These are phyloP conservation scores for Stegostoma tigrinum DNA, from an alignment of 2,113 vertebrate species.

Conservation along the genomic window DNA sequence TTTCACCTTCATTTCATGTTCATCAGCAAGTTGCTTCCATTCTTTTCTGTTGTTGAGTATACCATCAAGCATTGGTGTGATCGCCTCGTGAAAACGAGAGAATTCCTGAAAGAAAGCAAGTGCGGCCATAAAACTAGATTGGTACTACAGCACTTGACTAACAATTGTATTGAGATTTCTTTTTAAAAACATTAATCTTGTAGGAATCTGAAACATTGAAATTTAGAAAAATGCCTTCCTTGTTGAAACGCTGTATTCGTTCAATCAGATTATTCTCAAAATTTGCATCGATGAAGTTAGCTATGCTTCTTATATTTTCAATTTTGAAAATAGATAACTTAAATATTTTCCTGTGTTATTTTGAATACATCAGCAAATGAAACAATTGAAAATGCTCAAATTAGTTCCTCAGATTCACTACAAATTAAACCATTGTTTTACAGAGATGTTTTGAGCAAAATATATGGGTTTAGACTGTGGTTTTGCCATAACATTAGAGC, in stretches of 20 bases:
- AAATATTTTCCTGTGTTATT: background rate
- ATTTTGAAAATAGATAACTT: background rate
- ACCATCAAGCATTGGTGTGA: constrained; percentile 84
- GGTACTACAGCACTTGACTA: background rate
- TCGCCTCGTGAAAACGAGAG: constrained; percentile 84
- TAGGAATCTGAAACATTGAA: background rate
- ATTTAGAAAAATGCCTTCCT: background rate
- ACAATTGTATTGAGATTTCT: background rate
- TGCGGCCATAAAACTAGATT: background rate
- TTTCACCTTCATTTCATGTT: constrained; percentile 76
- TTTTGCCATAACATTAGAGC: background rate
- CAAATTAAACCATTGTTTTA: background rate
- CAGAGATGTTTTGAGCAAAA: background rate
- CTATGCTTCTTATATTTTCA: background rate
- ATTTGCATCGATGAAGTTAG: background rate
- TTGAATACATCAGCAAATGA: background rate
- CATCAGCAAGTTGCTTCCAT: constrained; percentile 82
- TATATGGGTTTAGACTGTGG: background rate
- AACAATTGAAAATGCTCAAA: background rate
- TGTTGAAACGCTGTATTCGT: background rate
- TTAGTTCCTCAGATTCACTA: background rate
- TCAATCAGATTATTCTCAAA: background rate
- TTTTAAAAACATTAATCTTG: background rate
- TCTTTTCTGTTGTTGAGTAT: constrained; percentile 86
- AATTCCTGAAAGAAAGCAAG: constrained; percentile 69